Conservation (phyloP, 2,797 vertebrate species). For the Pogoniulus pusillus region DNA sequence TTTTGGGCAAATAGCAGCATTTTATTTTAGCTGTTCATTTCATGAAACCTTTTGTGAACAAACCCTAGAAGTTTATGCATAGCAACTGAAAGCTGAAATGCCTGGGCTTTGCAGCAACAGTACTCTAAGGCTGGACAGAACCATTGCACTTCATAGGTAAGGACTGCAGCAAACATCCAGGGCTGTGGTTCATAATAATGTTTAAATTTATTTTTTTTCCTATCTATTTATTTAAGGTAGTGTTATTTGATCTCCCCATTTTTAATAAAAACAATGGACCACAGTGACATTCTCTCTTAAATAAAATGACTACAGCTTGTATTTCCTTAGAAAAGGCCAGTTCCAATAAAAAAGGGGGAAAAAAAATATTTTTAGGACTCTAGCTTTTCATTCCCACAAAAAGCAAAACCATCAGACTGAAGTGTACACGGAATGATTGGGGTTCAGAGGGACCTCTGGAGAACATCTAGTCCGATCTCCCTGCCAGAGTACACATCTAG, state of each 20-base stretch:
- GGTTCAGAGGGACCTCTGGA: too few relatives aligned
- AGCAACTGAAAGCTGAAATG: background rate
- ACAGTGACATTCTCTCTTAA: background rate
- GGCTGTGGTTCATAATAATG: background rate
- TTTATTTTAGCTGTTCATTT: constrained; percentile 56
- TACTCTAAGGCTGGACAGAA: background rate
- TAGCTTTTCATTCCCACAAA: background rate
- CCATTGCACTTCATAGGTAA: background rate
- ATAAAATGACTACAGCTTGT: background rate
- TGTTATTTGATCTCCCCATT: background rate
- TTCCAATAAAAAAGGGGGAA: background rate
- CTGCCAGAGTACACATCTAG: background rate
- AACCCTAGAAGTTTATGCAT: background rate
- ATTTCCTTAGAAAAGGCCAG: background rate
- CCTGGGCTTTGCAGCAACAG: background rate
- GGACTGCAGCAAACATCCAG: background rate
- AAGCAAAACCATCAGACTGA: background rate
- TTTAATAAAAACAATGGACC: background rate
- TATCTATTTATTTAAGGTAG: background rate
- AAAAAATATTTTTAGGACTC: background rate
- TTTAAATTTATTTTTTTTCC: too few relatives aligned
- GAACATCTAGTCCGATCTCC: too few relatives aligned
- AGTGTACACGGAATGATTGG: background rate
- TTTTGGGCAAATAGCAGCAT: constrained; percentile 28
- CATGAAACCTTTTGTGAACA: constrained; percentile 21